Percentiles rank a stretch among this genome's conserved stretches.
These are phyloP conservation scores for Epizoanthus illoricatus DNA, from an alignment of 92 coral and sea anemone species.

Conservation along the genomic window DNA sequence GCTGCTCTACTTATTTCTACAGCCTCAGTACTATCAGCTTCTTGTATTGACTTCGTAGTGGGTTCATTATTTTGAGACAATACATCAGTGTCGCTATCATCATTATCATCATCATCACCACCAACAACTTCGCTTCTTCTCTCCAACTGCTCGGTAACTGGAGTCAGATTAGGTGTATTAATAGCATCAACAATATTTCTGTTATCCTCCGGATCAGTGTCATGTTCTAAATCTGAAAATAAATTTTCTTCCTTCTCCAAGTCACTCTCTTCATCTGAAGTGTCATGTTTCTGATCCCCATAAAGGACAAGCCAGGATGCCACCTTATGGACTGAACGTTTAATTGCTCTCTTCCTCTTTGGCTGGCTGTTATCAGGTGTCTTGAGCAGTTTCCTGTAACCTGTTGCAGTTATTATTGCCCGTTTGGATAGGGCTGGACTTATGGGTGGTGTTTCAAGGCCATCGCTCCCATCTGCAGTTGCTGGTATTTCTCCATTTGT, in stretches of 20 bases:
- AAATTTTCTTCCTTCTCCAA: not conserved
- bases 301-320: conserved; percentile 12
- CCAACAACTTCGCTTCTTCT: not conserved
- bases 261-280: not conserved
- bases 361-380: not conserved
- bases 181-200: too few relatives aligned
- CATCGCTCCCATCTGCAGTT: too few relatives aligned
- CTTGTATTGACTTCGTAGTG: not conserved
- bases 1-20: not conserved
- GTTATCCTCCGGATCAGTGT: too few relatives aligned
- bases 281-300: not conserved
- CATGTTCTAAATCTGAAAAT: too few relatives aligned
- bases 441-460: not conserved
- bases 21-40: not conserved
- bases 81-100: not conserved
- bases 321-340: conserved; percentile 1
- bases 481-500: too few relatives aligned
- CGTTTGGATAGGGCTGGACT: not conserved
- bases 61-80: not conserved
- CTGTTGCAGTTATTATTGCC: not conserved
- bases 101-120: not conserved
- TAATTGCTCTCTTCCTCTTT: not conserved
- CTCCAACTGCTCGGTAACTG: not conserved
- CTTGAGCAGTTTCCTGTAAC: not conserved
- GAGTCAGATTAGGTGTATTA: too few relatives aligned